Evolutionary conservation across 2,113 vertebrate species (phyloP).

Genomic region (Gadus macrocephalus): DNA sequence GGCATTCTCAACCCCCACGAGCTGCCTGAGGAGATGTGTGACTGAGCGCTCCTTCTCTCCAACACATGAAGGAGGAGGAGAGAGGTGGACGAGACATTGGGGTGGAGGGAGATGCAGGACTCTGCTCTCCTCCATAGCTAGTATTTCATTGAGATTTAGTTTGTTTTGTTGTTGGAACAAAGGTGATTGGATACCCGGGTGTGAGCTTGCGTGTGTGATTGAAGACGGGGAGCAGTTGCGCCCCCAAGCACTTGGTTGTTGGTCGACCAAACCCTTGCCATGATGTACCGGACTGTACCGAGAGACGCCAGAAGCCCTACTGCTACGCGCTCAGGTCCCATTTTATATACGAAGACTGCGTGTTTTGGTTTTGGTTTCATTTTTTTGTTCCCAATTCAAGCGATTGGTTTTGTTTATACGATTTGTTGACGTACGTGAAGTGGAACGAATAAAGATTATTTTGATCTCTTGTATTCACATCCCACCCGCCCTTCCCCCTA

Average conservation of each 20-base stretch:
- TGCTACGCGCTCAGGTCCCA: conserved; percentile 64
- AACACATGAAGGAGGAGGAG: conserved; percentile 1
- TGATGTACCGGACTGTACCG: conserved; percentile 70
- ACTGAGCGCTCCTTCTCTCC: conserved; percentile 66
- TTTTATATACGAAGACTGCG: conserved; percentile 89
- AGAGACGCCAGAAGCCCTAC: conserved; percentile 41
- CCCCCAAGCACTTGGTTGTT: conserved; percentile 83
- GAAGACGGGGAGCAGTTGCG: conserved; percentile 39
- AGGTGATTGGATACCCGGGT: neutral
- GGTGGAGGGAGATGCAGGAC: too few relatives aligned
- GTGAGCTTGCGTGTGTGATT: conserved; percentile 50
- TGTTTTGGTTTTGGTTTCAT: conserved; percentile 55
- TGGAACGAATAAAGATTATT: conserved; percentile 52
- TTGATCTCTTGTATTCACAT: conserved; percentile 22
- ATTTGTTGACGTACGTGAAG: conserved; percentile 82
- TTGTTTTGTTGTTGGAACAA: too few relatives aligned
- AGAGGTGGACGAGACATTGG: conserved; percentile 19
- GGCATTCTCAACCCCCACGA: conserved; percentile 98
- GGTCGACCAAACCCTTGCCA: conserved; percentile 95
- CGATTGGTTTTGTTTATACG: conserved; percentile 78
- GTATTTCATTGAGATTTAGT: too few relatives aligned
- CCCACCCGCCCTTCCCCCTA: conserved; percentile 17
- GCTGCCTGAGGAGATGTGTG: conserved; percentile 97
- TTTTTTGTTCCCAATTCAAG: conserved; percentile 69
- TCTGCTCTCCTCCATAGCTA: too few relatives aligned